Percentiles rank a stretch among this genome's conserved stretches.
These are phyloP conservation scores for Meteorus cinctellus DNA, from an alignment of 2,888 invertebrate species.

Conservation along the genomic window DNA sequence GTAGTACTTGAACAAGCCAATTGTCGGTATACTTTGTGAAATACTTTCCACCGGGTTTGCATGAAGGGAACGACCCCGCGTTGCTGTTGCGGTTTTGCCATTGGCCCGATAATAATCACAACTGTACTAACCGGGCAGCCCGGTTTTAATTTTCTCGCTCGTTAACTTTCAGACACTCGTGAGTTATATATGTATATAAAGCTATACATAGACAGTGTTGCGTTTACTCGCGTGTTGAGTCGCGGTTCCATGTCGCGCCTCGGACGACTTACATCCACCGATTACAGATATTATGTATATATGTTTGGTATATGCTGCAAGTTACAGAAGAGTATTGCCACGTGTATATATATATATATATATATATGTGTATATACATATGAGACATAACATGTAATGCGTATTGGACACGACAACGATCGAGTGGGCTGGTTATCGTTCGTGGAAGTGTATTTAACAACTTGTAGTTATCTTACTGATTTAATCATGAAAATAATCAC, in stretches of 20 bases:
- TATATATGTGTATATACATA: slow-evolving; percentile 23
- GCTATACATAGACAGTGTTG: not conserved
- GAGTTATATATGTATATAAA: slow-evolving; percentile 31
- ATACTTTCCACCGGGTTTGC: slow-evolving; percentile 40
- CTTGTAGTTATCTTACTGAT: slow-evolving; percentile 58
- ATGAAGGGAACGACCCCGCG: slow-evolving; percentile 20
- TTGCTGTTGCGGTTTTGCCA: slow-evolving; percentile 7
- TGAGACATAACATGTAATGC: slow-evolving; percentile 51
- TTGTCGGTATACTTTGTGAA: slow-evolving; percentile 45
- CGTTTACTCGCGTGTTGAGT: slow-evolving; percentile 24
- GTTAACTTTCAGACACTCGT: slow-evolving; percentile 52
- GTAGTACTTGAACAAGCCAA: slow-evolving; percentile 46
- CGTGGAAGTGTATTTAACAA: slow-evolving; percentile 60
- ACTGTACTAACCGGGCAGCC: slow-evolving; percentile 40
- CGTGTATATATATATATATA: slow-evolving; percentile 1
- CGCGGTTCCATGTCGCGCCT: slow-evolving; percentile 22
- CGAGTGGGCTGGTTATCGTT: slow-evolving; percentile 59
- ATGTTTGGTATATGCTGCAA: not conserved
- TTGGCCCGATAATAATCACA: slow-evolving; percentile 41
- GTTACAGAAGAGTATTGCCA: slow-evolving; percentile 8
- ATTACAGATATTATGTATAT: slow-evolving; percentile 27
- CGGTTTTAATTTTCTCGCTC: slow-evolving; percentile 56
- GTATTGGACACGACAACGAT: slow-evolving; percentile 58
- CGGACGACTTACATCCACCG: slow-evolving; percentile 21
- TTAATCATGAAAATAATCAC: slow-evolving; percentile 12